Evolutionary conservation across 1,140 invertebrate species (phyloP), one percentile per base, ranked within the genome.

Genomic region (Vanessa atalanta): DNA sequence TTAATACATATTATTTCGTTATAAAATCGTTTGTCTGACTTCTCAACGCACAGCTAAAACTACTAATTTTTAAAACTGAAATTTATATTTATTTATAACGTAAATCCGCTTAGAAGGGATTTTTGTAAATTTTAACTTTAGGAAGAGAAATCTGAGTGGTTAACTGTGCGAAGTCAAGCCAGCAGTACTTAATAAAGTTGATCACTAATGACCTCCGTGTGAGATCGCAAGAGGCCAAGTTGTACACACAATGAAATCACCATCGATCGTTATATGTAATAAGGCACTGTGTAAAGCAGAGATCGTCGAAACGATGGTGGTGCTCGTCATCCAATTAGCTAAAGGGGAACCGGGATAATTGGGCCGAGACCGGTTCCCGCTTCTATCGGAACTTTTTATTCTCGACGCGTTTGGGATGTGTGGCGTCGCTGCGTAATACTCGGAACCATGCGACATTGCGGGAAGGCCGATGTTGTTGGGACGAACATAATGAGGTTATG

Each of bases 361-460:
- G 80, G 82, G 48, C 14, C 60, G 64, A 71, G 79, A 83, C 83
- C 80, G 83, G 83, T 83, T 77, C 73, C 65, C 65, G 55, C 75
- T 51, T 70, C 74, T 74, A 74, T 68, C 73, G 72, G 51, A 66
- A 75, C 72, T 82, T 82, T 82, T 80, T 43, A 80, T 74, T 69
- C 61, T 37, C 15, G 20, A 78, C 77, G 70, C 67, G 79, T 55
- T 66, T 43, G 72, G 60, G 75, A 76, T 77, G 51, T 65, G 73
- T 67, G 50, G 69, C 51, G 69, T 75, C 67, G 69, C 73, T 70
- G 37, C 37, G 55, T 43, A 8, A 63, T 73, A 68, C 65, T 37
- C 37, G 47, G 72, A 73, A 73, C 15, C 53, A 37, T 16, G 73
- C 67, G 68, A 70, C 73, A 68, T 67, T 67, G 64, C 50, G 5